A percentile compares a stretch with the other conserved stretches of the same genome.
These are phyloP conservation scores for Agriotes lineatus DNA, from an alignment of 2,888 invertebrate genomes.

Conservation along the genomic window DNA sequence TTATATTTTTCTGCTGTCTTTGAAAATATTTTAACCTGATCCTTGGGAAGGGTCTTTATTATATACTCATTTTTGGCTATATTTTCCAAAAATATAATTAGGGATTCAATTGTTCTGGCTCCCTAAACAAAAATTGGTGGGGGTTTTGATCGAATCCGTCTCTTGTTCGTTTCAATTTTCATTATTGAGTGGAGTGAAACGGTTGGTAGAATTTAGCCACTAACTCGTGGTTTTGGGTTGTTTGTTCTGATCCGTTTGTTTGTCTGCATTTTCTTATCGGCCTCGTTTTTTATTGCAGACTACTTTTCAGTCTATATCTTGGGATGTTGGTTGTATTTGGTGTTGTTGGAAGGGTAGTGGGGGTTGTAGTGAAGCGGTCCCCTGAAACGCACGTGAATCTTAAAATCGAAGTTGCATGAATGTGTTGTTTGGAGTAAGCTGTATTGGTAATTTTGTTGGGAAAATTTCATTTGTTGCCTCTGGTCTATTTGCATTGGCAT, in stretches of 20 bases:
- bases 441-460: too few species aligned
- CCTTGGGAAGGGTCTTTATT: constrained; percentile 7
- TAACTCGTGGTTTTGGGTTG: not conserved
- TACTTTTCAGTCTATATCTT: not conserved
- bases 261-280: not conserved
- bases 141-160: too few species aligned
- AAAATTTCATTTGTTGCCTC: too few species aligned
- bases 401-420: too few species aligned
- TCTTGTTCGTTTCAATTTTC: too few species aligned
- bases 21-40: constrained; percentile 7
- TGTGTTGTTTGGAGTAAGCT: too few species aligned
- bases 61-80: constrained; percentile 10
- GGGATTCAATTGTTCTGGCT: not conserved
- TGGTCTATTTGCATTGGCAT: too few species aligned
- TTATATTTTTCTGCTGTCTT: constrained; percentile 3
- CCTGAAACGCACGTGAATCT: too few species aligned
- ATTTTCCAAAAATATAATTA: constrained; percentile 5
- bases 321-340: too few species aligned
- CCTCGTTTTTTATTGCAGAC: not conserved
- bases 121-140: too few species aligned
- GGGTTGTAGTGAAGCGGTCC: too few species aligned
- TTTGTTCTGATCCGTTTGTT: not conserved
- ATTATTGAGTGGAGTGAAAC: not conserved
- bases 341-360: too few species aligned
- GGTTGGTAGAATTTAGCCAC: not conserved